phyloP scores from a whole-genome alignment of 2,797 vertebrate species.

The Phoeniculus purpureus region DNA sequence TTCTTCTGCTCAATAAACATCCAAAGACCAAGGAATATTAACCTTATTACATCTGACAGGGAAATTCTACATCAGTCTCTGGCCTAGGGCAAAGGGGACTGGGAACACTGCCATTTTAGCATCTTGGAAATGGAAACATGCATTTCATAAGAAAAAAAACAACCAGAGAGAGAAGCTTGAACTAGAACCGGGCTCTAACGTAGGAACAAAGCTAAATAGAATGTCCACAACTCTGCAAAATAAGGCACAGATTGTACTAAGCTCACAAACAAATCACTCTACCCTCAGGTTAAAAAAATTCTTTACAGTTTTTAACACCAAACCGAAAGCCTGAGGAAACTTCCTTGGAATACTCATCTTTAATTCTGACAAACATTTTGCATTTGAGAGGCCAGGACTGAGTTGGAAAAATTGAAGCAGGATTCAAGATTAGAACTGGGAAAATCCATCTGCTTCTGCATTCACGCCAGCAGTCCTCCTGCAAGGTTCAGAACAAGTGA shows the following conservation, averaged over 20 bases:
- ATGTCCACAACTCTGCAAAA: neutral
- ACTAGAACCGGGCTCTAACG: neutral
- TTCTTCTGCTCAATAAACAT: neutral
- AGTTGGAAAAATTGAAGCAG: neutral
- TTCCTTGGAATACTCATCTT: neutral
- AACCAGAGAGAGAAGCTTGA: neutral
- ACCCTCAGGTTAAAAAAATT: neutral
- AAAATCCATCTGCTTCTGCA: neutral
- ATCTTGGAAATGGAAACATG: neutral
- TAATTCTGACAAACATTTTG: neutral
- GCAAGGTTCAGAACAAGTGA: neutral
- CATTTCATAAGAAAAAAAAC: neutral
- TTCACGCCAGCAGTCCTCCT: neutral
- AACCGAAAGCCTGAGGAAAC: neutral
- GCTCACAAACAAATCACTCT: neutral
- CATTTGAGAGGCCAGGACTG: neutral
- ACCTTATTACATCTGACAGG: neutral
- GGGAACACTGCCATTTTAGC: neutral
- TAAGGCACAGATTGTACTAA: neutral
- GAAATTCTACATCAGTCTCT: neutral
- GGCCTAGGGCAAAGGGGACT: neutral
- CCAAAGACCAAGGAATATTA: neutral
- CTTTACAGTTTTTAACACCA: neutral
- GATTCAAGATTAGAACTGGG: neutral
- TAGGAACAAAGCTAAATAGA: neutral